phyloP scores from a whole-genome alignment of 2,113 vertebrate species.

The Sylvilagus bachmani region DNA sequence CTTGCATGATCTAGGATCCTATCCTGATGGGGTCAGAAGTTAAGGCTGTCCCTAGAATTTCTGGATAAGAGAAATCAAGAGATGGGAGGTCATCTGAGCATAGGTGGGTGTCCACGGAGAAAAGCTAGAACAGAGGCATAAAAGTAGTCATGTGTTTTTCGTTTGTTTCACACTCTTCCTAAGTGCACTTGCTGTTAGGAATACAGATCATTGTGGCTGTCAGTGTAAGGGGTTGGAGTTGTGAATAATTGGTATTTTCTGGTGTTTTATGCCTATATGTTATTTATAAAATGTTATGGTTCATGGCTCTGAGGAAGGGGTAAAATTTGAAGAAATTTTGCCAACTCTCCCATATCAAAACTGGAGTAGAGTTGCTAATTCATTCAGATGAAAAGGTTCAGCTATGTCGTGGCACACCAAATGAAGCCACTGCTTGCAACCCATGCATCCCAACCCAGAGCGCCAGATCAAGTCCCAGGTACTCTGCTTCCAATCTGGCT shows the following conservation, averaged over 20 bases:
- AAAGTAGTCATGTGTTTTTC: not conserved
- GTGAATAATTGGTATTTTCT: constrained; percentile 33
- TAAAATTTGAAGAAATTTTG: constrained; percentile 50
- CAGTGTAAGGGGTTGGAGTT: not conserved
- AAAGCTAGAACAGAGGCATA: not conserved
- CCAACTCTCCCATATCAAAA: not conserved
- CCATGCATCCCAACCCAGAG: too few species aligned
- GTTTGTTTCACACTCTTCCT: constrained; percentile 4
- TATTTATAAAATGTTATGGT: constrained; percentile 37
- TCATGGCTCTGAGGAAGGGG: not conserved
- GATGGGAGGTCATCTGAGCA: not conserved
- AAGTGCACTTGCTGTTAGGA: not conserved
- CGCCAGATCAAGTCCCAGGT: too few species aligned
- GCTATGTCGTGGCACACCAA: not conserved
- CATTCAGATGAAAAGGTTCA: not conserved
- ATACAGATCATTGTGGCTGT: not conserved
- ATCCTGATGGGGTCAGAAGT: not conserved
- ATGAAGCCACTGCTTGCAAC: too few species aligned
- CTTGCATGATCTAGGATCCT: constrained; percentile 3
- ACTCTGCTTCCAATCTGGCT: too few species aligned
- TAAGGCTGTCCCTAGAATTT: constrained; percentile 2
- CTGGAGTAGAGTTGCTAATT: constrained; percentile 7
- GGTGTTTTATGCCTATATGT: not conserved
- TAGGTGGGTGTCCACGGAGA: not conserved
- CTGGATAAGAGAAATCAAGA: not conserved